phyloP scores from a whole-genome alignment of 1,140 invertebrate genomes.

The Danaus melanippus region DNA sequence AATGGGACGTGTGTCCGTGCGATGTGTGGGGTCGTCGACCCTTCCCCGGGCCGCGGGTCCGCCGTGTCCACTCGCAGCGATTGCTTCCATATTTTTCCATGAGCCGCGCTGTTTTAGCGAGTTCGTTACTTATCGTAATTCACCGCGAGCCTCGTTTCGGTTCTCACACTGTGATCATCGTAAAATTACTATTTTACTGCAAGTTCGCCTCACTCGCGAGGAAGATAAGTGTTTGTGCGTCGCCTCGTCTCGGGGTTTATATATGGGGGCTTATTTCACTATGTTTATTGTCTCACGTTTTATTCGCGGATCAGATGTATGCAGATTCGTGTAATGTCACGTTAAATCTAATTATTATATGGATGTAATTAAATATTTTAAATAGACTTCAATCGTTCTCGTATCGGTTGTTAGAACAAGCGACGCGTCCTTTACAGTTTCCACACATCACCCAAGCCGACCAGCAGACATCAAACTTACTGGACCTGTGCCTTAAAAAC shows the following conservation, averaged over 20 bases:
- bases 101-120: conserved; percentile 33
- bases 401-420: no score
- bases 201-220: conserved; percentile 1
- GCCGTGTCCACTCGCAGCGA: conserved; percentile 46
- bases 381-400: no score
- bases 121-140: conserved; percentile 37
- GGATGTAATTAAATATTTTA: no score
- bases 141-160: conserved; percentile 15
- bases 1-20: background rate
- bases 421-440: no score
- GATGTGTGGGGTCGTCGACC: no score
- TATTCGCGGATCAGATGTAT: background rate
- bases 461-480: no score
- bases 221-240: conserved; percentile 9
- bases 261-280: conserved; percentile 10
- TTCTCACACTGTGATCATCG: conserved; percentile 15
- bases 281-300: conserved; percentile 7
- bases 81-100: conserved; percentile 45
- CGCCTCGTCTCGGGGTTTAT: conserved; percentile 7
- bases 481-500: no score
- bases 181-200: conserved; percentile 16
- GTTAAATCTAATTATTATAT: no score
- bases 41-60: conserved; percentile 33
- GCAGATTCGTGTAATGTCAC: no score
- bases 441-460: no score